Evolutionary conservation across 2,797 vertebrate genomes (phyloP).

Genomic region (Coendou prehensilis): DNA sequence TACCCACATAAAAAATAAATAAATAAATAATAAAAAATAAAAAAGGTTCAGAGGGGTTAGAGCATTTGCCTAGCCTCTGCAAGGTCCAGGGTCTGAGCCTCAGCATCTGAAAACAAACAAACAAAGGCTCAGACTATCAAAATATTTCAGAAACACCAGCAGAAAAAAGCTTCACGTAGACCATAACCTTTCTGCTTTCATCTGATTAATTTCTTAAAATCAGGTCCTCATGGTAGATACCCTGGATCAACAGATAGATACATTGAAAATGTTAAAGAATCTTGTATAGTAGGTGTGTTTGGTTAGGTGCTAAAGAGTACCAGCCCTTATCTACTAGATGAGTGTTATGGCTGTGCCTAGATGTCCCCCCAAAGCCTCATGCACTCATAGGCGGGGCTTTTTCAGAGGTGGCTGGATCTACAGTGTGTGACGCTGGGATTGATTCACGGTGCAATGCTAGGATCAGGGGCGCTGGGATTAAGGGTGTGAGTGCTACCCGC

Average conservation of each 20-base stretch:
- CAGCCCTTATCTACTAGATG: neutral
- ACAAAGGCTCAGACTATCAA: neutral
- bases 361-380: neutral
- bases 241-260: neutral
- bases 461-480: neutral
- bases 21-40: neutral
- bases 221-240: neutral
- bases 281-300: neutral
- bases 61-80: neutral
- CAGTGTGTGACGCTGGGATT: neutral
- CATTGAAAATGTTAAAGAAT: neutral
- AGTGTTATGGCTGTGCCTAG: neutral
- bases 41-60: neutral
- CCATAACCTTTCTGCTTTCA: neutral
- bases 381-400: neutral
- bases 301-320: neutral
- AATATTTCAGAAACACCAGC: neutral
- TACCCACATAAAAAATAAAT: too few relatives aligned
- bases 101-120: neutral
- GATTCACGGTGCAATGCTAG: neutral
- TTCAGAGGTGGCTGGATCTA: neutral
- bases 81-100: neutral
- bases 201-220: constrained; percentile 3
- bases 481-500: neutral
- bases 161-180: neutral